These are phyloP conservation scores for Toxotes chatareus DNA, from an alignment of 2,113 vertebrate species.

Conservation along the genomic window DNA sequence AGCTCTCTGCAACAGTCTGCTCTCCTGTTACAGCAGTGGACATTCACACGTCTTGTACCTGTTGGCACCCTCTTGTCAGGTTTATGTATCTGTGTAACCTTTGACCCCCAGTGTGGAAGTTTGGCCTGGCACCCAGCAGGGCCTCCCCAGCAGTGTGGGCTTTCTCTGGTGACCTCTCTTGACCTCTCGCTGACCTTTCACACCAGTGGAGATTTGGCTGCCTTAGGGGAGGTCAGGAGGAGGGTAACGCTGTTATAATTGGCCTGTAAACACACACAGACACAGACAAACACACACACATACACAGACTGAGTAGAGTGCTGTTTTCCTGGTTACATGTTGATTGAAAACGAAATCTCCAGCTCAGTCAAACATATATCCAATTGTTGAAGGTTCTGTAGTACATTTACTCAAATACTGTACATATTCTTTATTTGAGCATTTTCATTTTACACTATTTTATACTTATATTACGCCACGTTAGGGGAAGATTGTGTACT, in stretches of 20 bases:
- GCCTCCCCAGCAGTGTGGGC: slow-evolving; percentile 18
- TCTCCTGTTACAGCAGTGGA: slow-evolving; percentile 71
- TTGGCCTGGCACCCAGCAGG: slow-evolving; percentile 40
- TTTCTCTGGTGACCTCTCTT: slow-evolving; percentile 64
- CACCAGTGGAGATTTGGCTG: slow-evolving; percentile 40
- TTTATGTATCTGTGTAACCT: slow-evolving; percentile 68
- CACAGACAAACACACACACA: slow-evolving; percentile 4
- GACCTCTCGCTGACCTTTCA: slow-evolving; percentile 66
- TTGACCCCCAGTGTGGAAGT: slow-evolving; percentile 57
- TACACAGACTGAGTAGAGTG: not conserved
- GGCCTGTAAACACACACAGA: slow-evolving; percentile 45
- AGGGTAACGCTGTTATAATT: slow-evolving; percentile 61
- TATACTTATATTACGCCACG: not conserved
- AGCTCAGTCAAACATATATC: not conserved
- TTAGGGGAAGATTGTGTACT: not conserved
- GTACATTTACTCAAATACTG: not conserved
- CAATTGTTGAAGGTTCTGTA: not conserved
- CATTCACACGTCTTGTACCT: slow-evolving; percentile 73
- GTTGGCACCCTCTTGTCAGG: slow-evolving; percentile 75
- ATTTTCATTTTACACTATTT: not conserved
- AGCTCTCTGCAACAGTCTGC: slow-evolving; percentile 52
- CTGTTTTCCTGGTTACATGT: not conserved
- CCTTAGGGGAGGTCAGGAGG: slow-evolving; percentile 65
- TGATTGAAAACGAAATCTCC: slow-evolving; percentile 1
- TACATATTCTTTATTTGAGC: not conserved